Conservation (phyloP, 2,888 invertebrate genomes). For the Priapulus caudatus region DNA sequence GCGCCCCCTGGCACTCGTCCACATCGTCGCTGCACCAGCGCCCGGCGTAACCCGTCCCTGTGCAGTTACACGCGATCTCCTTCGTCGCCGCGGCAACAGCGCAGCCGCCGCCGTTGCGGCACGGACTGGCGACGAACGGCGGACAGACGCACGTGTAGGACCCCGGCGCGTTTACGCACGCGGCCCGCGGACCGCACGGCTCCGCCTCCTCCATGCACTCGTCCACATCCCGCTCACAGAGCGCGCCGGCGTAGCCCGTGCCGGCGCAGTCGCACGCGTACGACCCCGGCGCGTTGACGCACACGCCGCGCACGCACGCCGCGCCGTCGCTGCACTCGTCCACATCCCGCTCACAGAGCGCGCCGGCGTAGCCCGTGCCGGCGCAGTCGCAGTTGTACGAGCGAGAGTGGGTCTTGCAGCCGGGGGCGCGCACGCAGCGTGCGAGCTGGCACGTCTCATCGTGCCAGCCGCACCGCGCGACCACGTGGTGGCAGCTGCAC, state of each 20-base stretch:
- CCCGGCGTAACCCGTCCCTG: constrained; percentile 17
- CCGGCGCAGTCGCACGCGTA: neutral
- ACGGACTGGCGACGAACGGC: constrained; percentile 18
- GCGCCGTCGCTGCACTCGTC: constrained; percentile 25
- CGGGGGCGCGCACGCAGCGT: constrained; percentile 21
- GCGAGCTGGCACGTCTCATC: constrained; percentile 29
- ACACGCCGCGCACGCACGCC: constrained; percentile 27
- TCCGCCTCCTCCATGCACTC: neutral
- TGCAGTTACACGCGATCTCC: constrained; percentile 23
- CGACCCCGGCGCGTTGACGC: neutral
- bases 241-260: neutral
- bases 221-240: neutral
- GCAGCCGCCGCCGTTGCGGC: constrained; percentile 26
- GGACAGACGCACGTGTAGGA: neutral
- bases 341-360: constrained; percentile 14
- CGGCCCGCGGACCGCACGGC: neutral
- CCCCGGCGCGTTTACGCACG: neutral
- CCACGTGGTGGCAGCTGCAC: constrained; percentile 28
- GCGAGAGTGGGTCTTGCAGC: constrained; percentile 20
- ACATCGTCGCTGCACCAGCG: constrained; percentile 21
- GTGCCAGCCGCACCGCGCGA: constrained; percentile 29
- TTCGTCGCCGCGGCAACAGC: constrained; percentile 21
- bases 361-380: constrained; percentile 12
- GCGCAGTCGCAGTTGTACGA: constrained; percentile 27
- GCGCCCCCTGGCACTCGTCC: constrained; percentile 22